A percentile compares a stretch with the other conserved stretches of the same genome.
phyloP scores from a whole-genome alignment of 2,888 invertebrate genomes.

The Orchesella flavescens region DNA sequence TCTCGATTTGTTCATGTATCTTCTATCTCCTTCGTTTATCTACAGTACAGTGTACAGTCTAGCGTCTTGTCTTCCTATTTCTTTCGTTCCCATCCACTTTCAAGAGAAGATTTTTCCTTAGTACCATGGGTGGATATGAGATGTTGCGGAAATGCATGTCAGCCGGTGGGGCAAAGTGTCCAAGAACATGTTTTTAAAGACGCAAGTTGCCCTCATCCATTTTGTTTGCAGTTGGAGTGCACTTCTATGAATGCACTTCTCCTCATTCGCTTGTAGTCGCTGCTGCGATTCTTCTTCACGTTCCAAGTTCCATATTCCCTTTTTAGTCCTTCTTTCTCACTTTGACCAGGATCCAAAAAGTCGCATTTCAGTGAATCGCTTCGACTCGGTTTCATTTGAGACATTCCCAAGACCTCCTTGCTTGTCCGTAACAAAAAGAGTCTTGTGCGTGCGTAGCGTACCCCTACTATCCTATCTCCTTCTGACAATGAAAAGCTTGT shows the following conservation, averaged over 20 bases:
- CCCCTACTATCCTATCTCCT: too few relatives aligned
- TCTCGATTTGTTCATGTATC: too few relatives aligned
- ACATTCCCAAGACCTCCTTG: not conserved
- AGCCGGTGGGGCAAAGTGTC: slow-evolving; percentile 58
- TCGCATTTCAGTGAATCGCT: not conserved
- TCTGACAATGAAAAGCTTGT: too few relatives aligned
- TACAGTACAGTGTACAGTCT: too few relatives aligned
- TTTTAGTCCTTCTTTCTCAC: not conserved
- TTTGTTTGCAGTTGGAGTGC: not conserved
- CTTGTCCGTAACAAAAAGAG: not conserved
- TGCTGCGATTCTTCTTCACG: not conserved
- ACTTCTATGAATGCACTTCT: not conserved
- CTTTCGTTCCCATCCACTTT: not conserved
- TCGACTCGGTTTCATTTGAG: not conserved
- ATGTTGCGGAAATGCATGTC: slow-evolving; percentile 57
- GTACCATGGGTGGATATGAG: slow-evolving; percentile 48
- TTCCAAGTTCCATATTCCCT: not conserved
- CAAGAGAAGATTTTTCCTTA: slow-evolving; percentile 24
- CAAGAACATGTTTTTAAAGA: slow-evolving; percentile 37
- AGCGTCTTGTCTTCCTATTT: too few relatives aligned
- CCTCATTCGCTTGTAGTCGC: slow-evolving; percentile 9
- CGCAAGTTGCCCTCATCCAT: slow-evolving; percentile 43
- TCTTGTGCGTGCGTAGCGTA: too few relatives aligned
- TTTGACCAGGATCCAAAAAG: not conserved
- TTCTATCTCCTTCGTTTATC: too few relatives aligned